A percentile compares a stretch with the other conserved stretches of the same genome.
phyloP scores from a whole-genome alignment of 2,797 vertebrate species.

The Mus minutoides region DNA sequence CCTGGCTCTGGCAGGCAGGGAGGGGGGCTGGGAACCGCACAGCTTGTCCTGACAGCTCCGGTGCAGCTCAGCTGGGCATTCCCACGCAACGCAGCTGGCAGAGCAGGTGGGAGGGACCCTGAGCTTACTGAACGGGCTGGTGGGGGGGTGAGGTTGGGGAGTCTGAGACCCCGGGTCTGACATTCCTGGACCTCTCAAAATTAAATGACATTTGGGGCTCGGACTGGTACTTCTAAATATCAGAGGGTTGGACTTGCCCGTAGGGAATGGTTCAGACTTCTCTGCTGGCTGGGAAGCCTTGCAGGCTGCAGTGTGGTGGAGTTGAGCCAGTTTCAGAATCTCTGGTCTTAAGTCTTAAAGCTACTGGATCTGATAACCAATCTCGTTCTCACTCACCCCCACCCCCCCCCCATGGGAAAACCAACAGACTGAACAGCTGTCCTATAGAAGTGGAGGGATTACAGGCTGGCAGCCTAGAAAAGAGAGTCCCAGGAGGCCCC shows the following conservation, averaged over 20 bases:
- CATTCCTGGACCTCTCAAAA: background rate
- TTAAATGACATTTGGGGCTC: background rate
- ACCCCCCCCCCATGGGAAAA: slow-evolving; percentile 69
- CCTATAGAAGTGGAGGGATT: background rate
- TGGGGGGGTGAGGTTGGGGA: background rate
- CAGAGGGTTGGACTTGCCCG: background rate
- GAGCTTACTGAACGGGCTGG: background rate
- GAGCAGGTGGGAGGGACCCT: slow-evolving; percentile 68
- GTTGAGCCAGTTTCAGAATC: slow-evolving; percentile 55
- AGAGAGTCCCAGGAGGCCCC: background rate
- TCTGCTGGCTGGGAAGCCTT: background rate
- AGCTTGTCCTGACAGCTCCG: slow-evolving; percentile 78
- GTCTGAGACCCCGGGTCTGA: background rate
- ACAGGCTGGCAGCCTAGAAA: background rate
- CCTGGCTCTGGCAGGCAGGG: background rate
- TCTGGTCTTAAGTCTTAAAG: slow-evolving; percentile 69
- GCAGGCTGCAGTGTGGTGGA: background rate
- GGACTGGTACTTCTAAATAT: background rate
- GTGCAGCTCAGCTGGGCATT: slow-evolving; percentile 75
- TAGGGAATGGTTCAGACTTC: background rate
- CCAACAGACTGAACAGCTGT: slow-evolving; percentile 65
- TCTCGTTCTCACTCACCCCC: slow-evolving; percentile 31
- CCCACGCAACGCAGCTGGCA: slow-evolving; percentile 77
- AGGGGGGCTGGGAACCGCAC: slow-evolving; percentile 79
- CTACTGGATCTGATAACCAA: slow-evolving; percentile 62